Base-by-base conservation (phyloP, 2,113 vertebrate genomes). In the Zosterops borbonicus region DNA sequence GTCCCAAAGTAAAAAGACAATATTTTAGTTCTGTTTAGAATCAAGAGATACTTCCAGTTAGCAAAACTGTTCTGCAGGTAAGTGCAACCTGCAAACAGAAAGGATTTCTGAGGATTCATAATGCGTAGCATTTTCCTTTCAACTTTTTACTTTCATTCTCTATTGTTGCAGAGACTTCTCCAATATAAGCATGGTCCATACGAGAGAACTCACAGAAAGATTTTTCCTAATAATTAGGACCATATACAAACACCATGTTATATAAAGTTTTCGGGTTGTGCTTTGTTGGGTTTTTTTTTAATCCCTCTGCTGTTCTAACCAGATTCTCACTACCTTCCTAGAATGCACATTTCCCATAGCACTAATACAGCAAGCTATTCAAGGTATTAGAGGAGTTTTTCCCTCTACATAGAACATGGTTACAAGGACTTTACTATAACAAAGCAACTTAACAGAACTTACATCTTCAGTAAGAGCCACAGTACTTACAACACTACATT, bases 401-500 rank as follows among this genome's bases (percentile, higher is more conserved):
- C 31, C 49, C 39, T 59, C 82, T 89, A 81, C 18, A 76, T 28
- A 76, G 21, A 91, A 87, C 8, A 94, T 20, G 6, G n/a, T 41
- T 90, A 95, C 47, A 67, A 11, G 21, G 71, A 87, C 55, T 92
- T 41, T 33, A 74, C 41, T 73, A 60, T 25, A 29, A 75, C 71
- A 78, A 95, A 71, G 59, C 52, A 85, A 73, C 47, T 74, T 84
- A 93, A 94, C 39, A 86, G 37, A 95, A 90, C 46, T 91, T 85
- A 1, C 2, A 65, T 39, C 44, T 86, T 83, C 59, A 31, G 2
- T n/a, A 46, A 67, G 87, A 84, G 88, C 19, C 46, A 60, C 1
- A 4, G 46, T 81, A 62, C 7, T 77, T 82, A 41, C 6, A 87
- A 62, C 10, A 42, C 5, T 41, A 37, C 24, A 31, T 33, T 90